Evolutionary conservation across 2,797 vertebrate genomes (phyloP).

Genomic region (Chaetodon trifasciatus): DNA sequence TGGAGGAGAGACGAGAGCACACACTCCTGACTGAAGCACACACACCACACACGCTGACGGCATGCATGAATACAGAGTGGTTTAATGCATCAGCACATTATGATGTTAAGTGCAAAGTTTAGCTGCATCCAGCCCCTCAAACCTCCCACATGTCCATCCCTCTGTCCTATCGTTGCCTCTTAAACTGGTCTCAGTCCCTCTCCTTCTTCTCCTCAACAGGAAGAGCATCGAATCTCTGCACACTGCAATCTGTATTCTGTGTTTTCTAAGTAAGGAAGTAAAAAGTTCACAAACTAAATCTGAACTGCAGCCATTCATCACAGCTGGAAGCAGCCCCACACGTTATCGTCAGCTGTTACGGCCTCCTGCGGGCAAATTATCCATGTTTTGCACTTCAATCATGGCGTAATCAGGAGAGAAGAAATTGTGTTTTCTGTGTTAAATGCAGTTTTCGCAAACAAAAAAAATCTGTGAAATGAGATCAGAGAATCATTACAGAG

Average conservation of each 20-base stretch:
- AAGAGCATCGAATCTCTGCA: background rate
- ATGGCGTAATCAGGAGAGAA: background rate
- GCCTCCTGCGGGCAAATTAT: background rate
- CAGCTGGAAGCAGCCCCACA: background rate
- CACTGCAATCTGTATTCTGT: background rate
- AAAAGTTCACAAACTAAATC: background rate
- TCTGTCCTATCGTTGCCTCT: background rate
- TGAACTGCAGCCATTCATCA: background rate
- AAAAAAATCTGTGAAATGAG: background rate
- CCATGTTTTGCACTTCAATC: background rate
- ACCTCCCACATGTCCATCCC: background rate
- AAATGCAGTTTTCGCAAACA: background rate
- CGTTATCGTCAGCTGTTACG: background rate
- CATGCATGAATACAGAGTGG: no score
- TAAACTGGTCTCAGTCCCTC: background rate
- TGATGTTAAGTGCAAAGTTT: no score
- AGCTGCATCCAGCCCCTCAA: background rate
- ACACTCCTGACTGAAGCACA: background rate
- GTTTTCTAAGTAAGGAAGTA: background rate
- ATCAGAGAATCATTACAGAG: constrained; percentile 4
- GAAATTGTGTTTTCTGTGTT: constrained; percentile 6
- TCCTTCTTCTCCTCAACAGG: background rate
- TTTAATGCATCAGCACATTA: no score
- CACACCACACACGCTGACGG: accelerated
- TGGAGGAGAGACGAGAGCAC: constrained; percentile 50